Conservation (phyloP, 2,888 invertebrate species). For the Perithous albicinctus region DNA sequence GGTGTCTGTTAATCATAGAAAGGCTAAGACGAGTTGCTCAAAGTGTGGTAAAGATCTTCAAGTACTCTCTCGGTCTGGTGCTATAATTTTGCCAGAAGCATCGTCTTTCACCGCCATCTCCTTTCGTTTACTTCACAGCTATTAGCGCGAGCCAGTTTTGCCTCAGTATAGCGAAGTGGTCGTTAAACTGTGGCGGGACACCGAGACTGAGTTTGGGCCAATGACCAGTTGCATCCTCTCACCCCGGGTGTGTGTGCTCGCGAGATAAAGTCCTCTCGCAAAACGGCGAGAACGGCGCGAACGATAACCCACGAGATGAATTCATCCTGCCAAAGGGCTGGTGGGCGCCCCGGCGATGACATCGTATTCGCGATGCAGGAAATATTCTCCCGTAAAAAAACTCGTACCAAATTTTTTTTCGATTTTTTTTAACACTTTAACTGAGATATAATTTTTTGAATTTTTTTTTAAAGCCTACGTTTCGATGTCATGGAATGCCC, state of each 20-base stretch:
- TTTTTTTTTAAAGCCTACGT: too few relatives aligned
- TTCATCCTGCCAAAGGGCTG: conserved; percentile 63
- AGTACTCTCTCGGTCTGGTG: background rate
- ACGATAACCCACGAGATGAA: conserved; percentile 56
- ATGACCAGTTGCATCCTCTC: conserved; percentile 60
- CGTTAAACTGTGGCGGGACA: conserved; percentile 30
- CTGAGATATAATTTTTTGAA: too few relatives aligned
- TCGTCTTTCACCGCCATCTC: conserved; percentile 20
- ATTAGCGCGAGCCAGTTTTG: conserved; percentile 2
- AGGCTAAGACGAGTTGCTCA: background rate
- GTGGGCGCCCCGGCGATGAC: conserved; percentile 61
- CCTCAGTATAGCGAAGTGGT: conserved; percentile 8
- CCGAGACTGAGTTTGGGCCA: conserved; percentile 49
- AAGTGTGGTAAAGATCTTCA: background rate
- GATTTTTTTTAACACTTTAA: too few relatives aligned
- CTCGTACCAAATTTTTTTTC: too few relatives aligned
- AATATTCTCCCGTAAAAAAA: too few relatives aligned
- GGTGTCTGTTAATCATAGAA: background rate
- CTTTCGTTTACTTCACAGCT: conserved; percentile 3
- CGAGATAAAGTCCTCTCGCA: conserved; percentile 54
- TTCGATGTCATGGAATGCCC: too few relatives aligned
- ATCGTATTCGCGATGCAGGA: conserved; percentile 11
- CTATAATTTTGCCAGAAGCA: background rate
- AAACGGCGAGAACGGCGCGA: background rate
- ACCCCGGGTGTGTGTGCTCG: background rate